Conservation (phyloP, 1,140 invertebrate genomes). For the Colletes gigas region DNA sequence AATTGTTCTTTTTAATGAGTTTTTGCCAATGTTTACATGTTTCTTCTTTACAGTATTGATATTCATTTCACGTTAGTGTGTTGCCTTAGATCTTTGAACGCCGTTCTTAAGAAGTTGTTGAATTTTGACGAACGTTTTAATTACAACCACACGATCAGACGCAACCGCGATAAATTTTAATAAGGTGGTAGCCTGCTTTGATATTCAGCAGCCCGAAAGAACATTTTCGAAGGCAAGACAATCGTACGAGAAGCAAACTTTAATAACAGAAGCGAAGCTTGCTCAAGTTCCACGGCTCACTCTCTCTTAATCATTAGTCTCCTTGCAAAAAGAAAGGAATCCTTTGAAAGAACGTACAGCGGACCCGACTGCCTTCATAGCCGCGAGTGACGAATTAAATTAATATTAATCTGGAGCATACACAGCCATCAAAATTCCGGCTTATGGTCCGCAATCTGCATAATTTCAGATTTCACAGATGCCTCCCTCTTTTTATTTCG, state of each 20-base stretch:
- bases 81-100: neutral
- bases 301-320: constrained; percentile 75
- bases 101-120: neutral
- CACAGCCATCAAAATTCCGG: constrained; percentile 69
- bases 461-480: constrained; percentile 72
- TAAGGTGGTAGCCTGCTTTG: constrained; percentile 1
- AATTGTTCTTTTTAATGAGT: too few relatives aligned
- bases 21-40: too few relatives aligned
- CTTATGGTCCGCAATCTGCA: constrained; percentile 70
- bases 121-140: constrained; percentile 22
- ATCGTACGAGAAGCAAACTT: constrained; percentile 37
- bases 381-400: constrained; percentile 78
- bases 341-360: constrained; percentile 37
- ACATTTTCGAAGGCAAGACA: constrained; percentile 28
- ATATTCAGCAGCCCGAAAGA: neutral
- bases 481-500: constrained; percentile 44
- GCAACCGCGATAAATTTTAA: constrained; percentile 26
- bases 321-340: constrained; percentile 52
- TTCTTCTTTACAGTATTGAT: too few relatives aligned
- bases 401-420: constrained; percentile 77
- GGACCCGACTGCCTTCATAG: constrained; percentile 57
- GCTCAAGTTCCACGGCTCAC: constrained; percentile 28
- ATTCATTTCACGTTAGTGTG: too few relatives aligned
- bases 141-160: constrained; percentile 13
- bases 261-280: constrained; percentile 36